A percentile compares a stretch with the other conserved stretches of the same genome.
These are phyloP conservation scores for Ceratina australensis DNA, from an alignment of 1,140 invertebrate species.

Conservation along the genomic window DNA sequence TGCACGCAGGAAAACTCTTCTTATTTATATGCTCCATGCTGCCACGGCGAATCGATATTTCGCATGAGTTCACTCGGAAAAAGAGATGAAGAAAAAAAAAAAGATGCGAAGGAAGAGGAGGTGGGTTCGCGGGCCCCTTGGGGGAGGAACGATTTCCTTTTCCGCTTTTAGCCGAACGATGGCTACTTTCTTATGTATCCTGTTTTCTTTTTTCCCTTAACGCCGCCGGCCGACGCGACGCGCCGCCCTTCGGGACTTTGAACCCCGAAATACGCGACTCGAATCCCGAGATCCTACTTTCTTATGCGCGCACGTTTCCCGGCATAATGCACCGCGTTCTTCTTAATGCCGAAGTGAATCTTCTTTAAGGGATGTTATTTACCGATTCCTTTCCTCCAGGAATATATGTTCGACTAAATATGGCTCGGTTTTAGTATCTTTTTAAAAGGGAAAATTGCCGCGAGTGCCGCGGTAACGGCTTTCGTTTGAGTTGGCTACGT, in stretches of 20 bases:
- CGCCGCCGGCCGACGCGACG: neutral
- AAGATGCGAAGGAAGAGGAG: constrained; percentile 14
- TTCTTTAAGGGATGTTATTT: too few relatives aligned
- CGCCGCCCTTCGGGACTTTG: neutral
- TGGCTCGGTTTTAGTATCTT: too few relatives aligned
- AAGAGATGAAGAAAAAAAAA: neutral
- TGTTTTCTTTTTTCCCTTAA: constrained; percentile 9
- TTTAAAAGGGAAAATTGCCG: too few relatives aligned
- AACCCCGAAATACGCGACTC: neutral
- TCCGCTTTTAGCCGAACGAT: constrained; percentile 39
- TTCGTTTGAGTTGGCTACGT: too few relatives aligned
- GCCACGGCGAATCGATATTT: constrained; percentile 76
- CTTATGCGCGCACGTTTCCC: too few relatives aligned
- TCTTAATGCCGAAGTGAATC: too few relatives aligned
- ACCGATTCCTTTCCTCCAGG: too few relatives aligned
- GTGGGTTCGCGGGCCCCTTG: constrained; percentile 15
- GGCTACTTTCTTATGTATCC: constrained; percentile 40
- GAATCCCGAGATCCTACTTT: neutral
- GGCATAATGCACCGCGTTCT: too few relatives aligned
- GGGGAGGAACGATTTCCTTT: constrained; percentile 41
- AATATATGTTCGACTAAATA: too few relatives aligned
- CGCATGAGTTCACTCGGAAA: constrained; percentile 64
- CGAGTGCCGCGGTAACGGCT: too few relatives aligned
- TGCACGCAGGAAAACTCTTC: constrained; percentile 79
- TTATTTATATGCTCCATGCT: constrained; percentile 76